Conservation (phyloP, 35 echinoderm and acorn worm species). For the Anneissia japonica region DNA sequence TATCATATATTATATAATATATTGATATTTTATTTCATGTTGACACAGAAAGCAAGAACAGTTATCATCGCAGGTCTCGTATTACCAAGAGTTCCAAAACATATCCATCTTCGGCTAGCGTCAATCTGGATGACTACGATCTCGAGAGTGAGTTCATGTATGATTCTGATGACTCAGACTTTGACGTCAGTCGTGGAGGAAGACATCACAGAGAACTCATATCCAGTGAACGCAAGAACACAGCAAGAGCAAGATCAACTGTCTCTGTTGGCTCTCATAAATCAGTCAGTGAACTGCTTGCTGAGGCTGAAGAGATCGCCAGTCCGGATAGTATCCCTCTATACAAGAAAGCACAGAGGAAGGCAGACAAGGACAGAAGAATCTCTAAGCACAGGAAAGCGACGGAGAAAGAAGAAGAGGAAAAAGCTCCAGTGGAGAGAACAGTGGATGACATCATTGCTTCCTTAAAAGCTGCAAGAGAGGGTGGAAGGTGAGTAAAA, state of each 20-base stretch:
- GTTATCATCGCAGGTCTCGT: background rate
- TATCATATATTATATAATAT: too few species aligned
- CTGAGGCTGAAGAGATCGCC: constrained; percentile 82
- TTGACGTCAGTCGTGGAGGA: background rate
- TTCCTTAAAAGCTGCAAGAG: constrained; percentile 76
- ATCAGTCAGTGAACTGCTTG: constrained; percentile 74
- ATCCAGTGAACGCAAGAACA: background rate
- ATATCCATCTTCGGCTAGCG: background rate
- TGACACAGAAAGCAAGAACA: background rate
- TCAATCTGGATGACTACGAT: background rate
- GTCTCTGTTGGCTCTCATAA: constrained; percentile 63
- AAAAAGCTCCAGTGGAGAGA: constrained; percentile 43
- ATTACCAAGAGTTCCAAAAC: background rate
- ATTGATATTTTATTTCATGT: too few species aligned
- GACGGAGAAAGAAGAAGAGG: constrained; percentile 16
- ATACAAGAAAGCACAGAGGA: constrained; percentile 45
- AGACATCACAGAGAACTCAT: background rate
- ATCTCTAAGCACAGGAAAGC: constrained; percentile 13
- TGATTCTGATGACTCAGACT: background rate
- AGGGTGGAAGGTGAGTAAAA: constrained; percentile 59
- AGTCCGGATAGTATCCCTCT: constrained; percentile 58
- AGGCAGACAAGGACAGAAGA: constrained; percentile 4
- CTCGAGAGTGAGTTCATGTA: background rate
- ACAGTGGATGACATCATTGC: constrained; percentile 98
- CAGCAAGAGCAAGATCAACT: constrained; percentile 34